Evolutionary conservation across 2,888 invertebrate species (phyloP).

Genomic region (Disparrhopalites patrizii): DNA sequence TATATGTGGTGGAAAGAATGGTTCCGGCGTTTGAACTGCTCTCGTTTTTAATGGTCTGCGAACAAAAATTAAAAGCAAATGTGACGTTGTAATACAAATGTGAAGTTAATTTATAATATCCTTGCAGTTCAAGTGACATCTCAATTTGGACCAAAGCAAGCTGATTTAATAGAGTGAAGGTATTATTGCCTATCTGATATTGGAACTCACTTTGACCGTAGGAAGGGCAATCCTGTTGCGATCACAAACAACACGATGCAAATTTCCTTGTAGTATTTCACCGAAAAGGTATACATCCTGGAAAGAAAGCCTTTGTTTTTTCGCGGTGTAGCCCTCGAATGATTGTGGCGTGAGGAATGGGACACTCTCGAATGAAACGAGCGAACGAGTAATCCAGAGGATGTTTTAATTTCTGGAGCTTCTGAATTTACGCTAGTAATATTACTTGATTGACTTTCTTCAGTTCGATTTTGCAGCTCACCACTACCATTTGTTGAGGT

Average conservation of each 20-base stretch:
- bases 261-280: conserved; percentile 44
- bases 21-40: conserved; percentile 37
- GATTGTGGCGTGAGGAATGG: not conserved
- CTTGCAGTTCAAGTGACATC: too few species aligned
- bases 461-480: not conserved
- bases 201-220: conserved; percentile 38
- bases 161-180: too few species aligned
- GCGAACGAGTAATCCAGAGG: not conserved
- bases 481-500: not conserved
- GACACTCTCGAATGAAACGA: not conserved
- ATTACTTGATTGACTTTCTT: not conserved
- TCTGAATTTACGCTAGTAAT: not conserved
- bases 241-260: conserved; percentile 41
- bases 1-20: conserved; percentile 39
- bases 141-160: too few species aligned
- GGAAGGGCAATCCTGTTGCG: conserved; percentile 41
- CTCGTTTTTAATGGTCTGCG: conserved; percentile 42
- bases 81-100: not conserved
- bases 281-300: conserved; percentile 36
- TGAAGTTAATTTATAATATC: too few species aligned
- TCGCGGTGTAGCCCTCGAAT: not conserved
- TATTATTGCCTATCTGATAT: too few species aligned
- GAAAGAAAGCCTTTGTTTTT: not conserved
- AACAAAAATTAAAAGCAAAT: not conserved
- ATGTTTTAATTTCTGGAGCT: not conserved